These are phyloP conservation scores for Eulemur rufifrons DNA, from an alignment of 2,113 vertebrate species.

Conservation along the genomic window DNA sequence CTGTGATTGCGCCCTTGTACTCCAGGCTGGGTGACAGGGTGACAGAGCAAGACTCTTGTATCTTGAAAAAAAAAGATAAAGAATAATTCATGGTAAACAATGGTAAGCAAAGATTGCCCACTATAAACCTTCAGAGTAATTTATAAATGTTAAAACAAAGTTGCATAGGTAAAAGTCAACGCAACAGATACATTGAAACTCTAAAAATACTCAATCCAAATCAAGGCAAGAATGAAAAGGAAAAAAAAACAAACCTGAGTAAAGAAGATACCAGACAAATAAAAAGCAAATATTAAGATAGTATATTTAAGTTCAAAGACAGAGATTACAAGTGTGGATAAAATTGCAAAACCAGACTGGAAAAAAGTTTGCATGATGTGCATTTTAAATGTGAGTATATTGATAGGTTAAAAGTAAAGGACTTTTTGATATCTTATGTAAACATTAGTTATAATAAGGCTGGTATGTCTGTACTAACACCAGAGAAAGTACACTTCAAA, in stretches of 20 bases:
- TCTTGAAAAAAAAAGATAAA: neutral
- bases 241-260: neutral
- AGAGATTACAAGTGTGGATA: neutral
- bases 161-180: neutral
- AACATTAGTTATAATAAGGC: neutral
- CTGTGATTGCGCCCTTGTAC: too few species aligned
- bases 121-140: neutral
- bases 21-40: too few species aligned
- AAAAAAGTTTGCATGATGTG: neutral
- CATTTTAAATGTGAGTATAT: neutral
- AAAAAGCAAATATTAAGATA: neutral
- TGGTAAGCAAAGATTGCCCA: neutral
- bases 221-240: neutral
- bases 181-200: neutral
- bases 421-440: neutral
- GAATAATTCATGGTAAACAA: neutral
- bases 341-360: neutral
- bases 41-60: too few species aligned
- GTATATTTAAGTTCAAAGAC: neutral
- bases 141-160: neutral
- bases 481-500: neutral
- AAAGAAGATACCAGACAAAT: neutral
- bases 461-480: neutral
- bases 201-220: neutral
- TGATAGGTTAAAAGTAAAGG: neutral